Evolutionary conservation across 2,888 invertebrate genomes (phyloP), one percentile per base, ranked within the genome.

Genomic region (Apodemia mormo): DNA sequence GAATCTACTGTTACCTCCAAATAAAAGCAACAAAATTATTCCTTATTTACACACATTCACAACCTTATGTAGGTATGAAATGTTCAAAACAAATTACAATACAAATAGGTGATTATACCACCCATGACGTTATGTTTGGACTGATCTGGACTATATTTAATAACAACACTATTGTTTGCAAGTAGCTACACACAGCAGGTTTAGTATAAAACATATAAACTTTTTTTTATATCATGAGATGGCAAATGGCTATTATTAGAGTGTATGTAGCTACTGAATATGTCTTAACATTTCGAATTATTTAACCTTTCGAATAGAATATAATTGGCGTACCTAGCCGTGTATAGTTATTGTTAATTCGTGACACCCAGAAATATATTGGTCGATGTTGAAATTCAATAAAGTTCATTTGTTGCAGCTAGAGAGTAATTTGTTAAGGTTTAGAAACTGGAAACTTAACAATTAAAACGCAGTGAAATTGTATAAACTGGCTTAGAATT

Each of bases 311-410:
- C n/a, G 33, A 64, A 64, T 64, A 64, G 33, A 37, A 64, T 64
- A 64, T 64, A 64, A 64, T 64, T 64, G 61, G 12, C 33, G 37
- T 64, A 64, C 7, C 61, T 37, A 33, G 61, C 33, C 8, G 61
- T 30, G 61, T 73, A 69, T 52, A 61, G 70, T 71, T 73, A 76
- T 75, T 77, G 76, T 75, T 76, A 72, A 75, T 77, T 76, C 75
- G 76, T 76, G 76, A 76, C 75, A 72, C 73, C 73, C 73, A 70
- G 74, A 74, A 61, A 73, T 74, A 70, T 72, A 70, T 74, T 52
- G 71, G 70, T 64, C 61, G 49, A 69, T 75, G 74, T 71, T 71
- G 69, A 70, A 74, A 72, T 66, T 58, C 71, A 71, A 70, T 70
- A 74, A 73, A 73, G 71, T 75, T 74, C 72, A 75, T 70, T 74